These are phyloP conservation scores for Suillia variegata DNA, from an alignment of 2,888 invertebrate genomes.

Conservation along the genomic window DNA sequence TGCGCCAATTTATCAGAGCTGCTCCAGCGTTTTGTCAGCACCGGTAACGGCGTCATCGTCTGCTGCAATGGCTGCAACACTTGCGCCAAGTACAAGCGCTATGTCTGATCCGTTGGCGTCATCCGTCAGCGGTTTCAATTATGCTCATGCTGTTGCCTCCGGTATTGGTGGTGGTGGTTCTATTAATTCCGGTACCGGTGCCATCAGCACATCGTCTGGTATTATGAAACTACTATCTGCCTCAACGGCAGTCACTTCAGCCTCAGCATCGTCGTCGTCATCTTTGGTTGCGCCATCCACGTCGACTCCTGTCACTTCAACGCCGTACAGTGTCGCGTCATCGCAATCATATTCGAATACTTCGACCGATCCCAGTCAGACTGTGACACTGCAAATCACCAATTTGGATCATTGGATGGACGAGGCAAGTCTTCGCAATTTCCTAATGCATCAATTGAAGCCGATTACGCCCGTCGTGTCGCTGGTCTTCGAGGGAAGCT, in stretches of 20 bases:
- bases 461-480: constrained; percentile 61
- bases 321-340: constrained; percentile 15
- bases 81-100: constrained; percentile 18
- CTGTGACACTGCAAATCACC: constrained; percentile 58
- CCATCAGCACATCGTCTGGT: constrained; percentile 9
- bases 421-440: constrained; percentile 54
- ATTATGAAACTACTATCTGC: not conserved
- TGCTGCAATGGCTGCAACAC: constrained; percentile 13
- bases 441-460: constrained; percentile 56
- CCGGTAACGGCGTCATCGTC: constrained; percentile 8
- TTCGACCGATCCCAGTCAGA: constrained; percentile 41
- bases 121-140: too few relatives aligned
- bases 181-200: too few relatives aligned
- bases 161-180: not conserved
- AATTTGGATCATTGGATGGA: constrained; percentile 61
- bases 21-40: constrained; percentile 9
- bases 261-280: not conserved
- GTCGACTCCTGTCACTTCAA: constrained; percentile 11
- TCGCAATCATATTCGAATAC: constrained; percentile 30
- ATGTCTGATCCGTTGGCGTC: too few relatives aligned
- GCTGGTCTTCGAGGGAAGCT: constrained; percentile 57
- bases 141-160: constrained; percentile 11
- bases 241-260: not conserved
- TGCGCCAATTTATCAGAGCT: constrained; percentile 45
- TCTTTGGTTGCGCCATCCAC: not conserved